Evolutionary conservation across 2,888 invertebrate genomes (phyloP).

Genomic region (Agriopis aurantiaria): DNA sequence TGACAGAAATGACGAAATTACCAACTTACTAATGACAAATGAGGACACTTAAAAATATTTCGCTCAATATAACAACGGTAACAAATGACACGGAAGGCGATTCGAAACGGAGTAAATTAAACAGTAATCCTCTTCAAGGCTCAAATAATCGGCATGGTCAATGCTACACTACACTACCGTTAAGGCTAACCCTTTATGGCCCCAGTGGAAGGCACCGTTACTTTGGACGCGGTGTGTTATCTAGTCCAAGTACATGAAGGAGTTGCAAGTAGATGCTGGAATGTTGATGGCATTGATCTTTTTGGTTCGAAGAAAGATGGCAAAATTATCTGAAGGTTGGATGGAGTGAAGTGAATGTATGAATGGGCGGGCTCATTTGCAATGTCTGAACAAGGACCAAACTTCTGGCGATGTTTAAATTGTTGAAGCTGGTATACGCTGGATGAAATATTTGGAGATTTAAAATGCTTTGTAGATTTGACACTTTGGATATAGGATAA

Average conservation of each 20-base stretch:
- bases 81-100: constrained; percentile 28
- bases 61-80: neutral
- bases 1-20: no score
- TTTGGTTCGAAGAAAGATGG: constrained; percentile 1
- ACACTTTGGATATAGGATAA: no score
- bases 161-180: constrained; percentile 48
- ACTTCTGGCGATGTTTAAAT: no score
- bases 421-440: no score
- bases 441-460: no score
- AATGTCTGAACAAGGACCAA: no score
- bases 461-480: no score
- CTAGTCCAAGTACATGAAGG: constrained; percentile 39
- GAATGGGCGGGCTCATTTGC: neutral
- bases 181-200: constrained; percentile 61
- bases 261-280: constrained; percentile 1
- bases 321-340: constrained; percentile 2
- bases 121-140: constrained; percentile 36
- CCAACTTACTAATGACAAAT: no score
- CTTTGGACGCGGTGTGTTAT: constrained; percentile 49
- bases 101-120: constrained; percentile 20
- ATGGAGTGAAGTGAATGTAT: no score
- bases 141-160: constrained; percentile 47
- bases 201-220: constrained; percentile 51
- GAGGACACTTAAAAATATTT: neutral
- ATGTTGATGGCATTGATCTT: constrained; percentile 17